A percentile compares a stretch with the other conserved stretches of the same genome.
Conservation (phyloP, 64 coral and sea anemone genomes). For the Orbicella faveolata region DNA sequence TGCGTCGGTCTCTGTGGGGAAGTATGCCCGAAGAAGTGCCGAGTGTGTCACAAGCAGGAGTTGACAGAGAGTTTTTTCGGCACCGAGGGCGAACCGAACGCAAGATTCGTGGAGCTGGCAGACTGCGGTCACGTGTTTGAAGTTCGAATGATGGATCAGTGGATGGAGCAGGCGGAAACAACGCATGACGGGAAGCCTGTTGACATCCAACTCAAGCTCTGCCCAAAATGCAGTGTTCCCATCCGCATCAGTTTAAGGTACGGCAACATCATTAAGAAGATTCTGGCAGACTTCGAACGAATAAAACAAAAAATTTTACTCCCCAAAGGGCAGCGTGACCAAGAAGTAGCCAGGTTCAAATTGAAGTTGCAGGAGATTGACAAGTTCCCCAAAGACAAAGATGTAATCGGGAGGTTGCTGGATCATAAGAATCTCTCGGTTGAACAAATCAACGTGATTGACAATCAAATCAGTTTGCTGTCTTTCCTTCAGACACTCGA, state of each 20-base stretch:
- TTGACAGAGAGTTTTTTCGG: slow-evolving; percentile 46
- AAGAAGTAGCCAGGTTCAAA: not conserved
- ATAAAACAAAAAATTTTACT: slow-evolving; percentile 57
- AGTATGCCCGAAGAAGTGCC: slow-evolving; percentile 66
- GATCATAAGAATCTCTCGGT: not conserved
- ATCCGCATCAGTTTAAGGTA: slow-evolving; percentile 71
- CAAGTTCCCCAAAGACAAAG: not conserved
- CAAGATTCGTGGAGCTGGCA: slow-evolving; percentile 45
- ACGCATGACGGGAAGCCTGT: slow-evolving; percentile 14
- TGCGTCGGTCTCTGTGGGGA: not conserved
- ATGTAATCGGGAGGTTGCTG: not conserved
- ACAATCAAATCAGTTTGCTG: slow-evolving; percentile 62
- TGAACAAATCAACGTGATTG: slow-evolving; percentile 38
- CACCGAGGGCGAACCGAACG: slow-evolving; percentile 59
- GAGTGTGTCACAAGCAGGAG: slow-evolving; percentile 73
- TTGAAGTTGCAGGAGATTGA: not conserved
- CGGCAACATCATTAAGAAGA: slow-evolving; percentile 60
- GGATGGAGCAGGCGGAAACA: slow-evolving; percentile 65
- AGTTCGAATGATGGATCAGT: slow-evolving; percentile 52
- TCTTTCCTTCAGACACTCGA: slow-evolving; percentile 19
- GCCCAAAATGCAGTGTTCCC: slow-evolving; percentile 62
- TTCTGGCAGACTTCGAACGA: slow-evolving; percentile 50
- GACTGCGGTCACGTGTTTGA: too few species aligned
- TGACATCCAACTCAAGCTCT: slow-evolving; percentile 69
- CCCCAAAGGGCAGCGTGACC: not conserved